Conservation (phyloP, 2,888 invertebrate genomes). For the Nephrotoma appendiculata region DNA sequence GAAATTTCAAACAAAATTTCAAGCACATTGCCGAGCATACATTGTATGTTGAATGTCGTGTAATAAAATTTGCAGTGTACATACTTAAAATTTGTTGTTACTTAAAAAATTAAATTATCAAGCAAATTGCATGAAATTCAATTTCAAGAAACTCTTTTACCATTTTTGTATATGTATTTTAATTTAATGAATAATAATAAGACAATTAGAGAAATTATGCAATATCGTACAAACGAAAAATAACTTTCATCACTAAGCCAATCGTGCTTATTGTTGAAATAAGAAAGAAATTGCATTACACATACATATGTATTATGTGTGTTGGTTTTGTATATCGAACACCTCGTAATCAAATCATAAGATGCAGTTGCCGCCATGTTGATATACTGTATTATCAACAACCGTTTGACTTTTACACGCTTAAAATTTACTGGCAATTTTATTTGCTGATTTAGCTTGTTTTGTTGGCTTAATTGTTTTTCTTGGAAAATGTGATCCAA, state of each 20-base stretch:
- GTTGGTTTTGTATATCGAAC: background rate
- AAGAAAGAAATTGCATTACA: background rate
- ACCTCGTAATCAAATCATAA: background rate
- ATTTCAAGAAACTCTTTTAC: background rate
- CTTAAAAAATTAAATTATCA: background rate
- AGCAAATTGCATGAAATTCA: background rate
- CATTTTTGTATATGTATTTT: background rate
- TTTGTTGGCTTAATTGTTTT: background rate
- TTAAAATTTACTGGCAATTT: background rate
- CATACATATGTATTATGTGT: background rate
- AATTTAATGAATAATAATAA: background rate
- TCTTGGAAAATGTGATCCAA: background rate
- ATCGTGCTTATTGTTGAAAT: background rate
- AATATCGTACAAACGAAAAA: background rate
- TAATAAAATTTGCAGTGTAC: background rate
- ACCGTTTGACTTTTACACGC: background rate
- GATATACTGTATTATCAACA: background rate
- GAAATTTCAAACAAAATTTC: background rate
- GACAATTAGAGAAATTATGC: background rate
- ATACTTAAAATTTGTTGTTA: background rate
- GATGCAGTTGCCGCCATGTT: background rate
- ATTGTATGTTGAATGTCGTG: background rate
- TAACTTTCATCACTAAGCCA: background rate
- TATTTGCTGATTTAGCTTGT: background rate
- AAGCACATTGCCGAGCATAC: background rate